Conservation (phyloP, 2,888 invertebrate genomes). For the Oscheius onirici region DNA sequence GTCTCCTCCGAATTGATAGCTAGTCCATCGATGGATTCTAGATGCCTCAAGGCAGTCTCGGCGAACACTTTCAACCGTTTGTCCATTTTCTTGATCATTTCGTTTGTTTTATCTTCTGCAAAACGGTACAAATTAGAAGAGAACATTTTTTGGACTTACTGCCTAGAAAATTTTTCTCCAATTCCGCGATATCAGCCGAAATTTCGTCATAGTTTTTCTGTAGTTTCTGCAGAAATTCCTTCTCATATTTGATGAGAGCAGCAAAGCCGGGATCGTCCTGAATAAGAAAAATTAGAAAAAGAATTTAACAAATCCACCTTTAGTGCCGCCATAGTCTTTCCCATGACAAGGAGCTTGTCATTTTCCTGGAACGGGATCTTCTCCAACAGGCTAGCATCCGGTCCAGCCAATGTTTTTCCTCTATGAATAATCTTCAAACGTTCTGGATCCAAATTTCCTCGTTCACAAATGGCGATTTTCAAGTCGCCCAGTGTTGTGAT, state of each 20-base stretch:
- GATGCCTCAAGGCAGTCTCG: constrained; percentile 57
- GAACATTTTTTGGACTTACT: constrained; percentile 33
- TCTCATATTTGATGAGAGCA: constrained; percentile 62
- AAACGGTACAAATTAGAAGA: neutral
- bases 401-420: constrained; percentile 54
- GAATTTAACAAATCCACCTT: constrained; percentile 27
- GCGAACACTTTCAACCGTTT: constrained; percentile 61
- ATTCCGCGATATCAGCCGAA: constrained; percentile 54
- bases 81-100: constrained; percentile 62
- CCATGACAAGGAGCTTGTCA: constrained; percentile 66
- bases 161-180: constrained; percentile 65
- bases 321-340: constrained; percentile 47
- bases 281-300: constrained; percentile 3
- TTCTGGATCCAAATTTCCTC: constrained; percentile 46
- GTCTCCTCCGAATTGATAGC: constrained; percentile 54
- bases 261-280: constrained; percentile 58
- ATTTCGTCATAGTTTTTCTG: constrained; percentile 54
- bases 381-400: constrained; percentile 39
- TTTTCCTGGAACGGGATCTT: constrained; percentile 59
- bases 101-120: constrained; percentile 52
- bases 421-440: constrained; percentile 56
- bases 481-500: constrained; percentile 47
- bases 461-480: constrained; percentile 42
- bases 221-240: constrained; percentile 55
- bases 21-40: constrained; percentile 65